Evolutionary conservation across 2,113 vertebrate species (phyloP).

Genomic region (Misgurnus mizolepis): DNA sequence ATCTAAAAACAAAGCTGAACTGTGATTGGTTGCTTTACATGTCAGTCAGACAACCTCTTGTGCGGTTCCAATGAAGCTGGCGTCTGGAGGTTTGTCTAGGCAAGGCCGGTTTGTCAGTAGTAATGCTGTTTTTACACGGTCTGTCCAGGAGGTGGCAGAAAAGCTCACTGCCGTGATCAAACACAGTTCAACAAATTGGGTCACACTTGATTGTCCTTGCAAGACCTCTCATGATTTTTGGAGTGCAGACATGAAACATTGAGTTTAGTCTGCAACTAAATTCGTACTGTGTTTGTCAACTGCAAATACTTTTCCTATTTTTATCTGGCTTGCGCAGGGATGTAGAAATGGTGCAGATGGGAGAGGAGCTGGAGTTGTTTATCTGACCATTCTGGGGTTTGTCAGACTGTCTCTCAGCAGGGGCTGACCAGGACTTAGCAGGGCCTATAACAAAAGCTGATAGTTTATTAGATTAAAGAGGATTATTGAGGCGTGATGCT

Average conservation of each 20-base stretch:
- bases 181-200: not conserved
- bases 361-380: constrained; percentile 1
- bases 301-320: no score
- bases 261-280: not conserved
- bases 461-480: constrained; percentile 60
- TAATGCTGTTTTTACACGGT: not conserved
- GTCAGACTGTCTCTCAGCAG: constrained; percentile 41
- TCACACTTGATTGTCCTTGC: not conserved
- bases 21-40: no score
- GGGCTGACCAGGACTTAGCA: not conserved
- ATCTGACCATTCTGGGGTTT: not conserved
- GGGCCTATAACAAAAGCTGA: constrained; percentile 28
- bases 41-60: no score
- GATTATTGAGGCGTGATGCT: constrained; percentile 60
- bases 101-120: no score
- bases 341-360: constrained; percentile 4
- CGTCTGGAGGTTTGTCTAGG: no score
- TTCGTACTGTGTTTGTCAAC: no score
- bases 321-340: not conserved
- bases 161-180: constrained; percentile 32
- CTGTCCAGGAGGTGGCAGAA: constrained; percentile 66
- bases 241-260: no score
- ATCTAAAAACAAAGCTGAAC: no score
- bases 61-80: no score
- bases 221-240: not conserved